These are phyloP conservation scores for Mamestra brassicae DNA, from an alignment of 2,888 invertebrate genomes.

Conservation along the genomic window DNA sequence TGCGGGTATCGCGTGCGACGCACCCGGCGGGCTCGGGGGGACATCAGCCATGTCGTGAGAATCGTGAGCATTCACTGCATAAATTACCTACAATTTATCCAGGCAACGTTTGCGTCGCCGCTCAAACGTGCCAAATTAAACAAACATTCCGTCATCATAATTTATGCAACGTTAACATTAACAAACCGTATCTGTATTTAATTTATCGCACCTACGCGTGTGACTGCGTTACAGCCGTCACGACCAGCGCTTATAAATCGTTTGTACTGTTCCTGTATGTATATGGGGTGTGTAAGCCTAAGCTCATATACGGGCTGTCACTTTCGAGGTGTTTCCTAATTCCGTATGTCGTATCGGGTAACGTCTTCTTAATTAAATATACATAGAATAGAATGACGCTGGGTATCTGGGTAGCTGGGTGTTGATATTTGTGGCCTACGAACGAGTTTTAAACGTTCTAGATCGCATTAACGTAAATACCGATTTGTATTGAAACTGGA, in stretches of 20 bases:
- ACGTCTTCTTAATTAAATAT: slow-evolving; percentile 9
- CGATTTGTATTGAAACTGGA: no score
- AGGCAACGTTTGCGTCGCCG: slow-evolving; percentile 75
- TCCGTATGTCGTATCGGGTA: slow-evolving; percentile 12
- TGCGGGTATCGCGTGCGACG: slow-evolving; percentile 84
- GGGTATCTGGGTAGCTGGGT: neutral
- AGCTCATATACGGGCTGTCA: slow-evolving; percentile 34
- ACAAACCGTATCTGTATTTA: slow-evolving; percentile 65
- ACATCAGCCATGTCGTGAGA: slow-evolving; percentile 83
- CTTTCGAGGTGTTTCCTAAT: slow-evolving; percentile 38
- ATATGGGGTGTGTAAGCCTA: slow-evolving; percentile 10
- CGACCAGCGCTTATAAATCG: slow-evolving; percentile 49
- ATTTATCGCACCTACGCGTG: slow-evolving; percentile 63
- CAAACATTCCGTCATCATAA: slow-evolving; percentile 79
- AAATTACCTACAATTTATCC: slow-evolving; percentile 83
- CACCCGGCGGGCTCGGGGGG: slow-evolving; percentile 68
- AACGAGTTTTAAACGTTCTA: no score
- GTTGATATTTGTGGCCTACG: neutral
- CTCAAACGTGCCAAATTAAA: slow-evolving; percentile 82
- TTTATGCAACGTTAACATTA: slow-evolving; percentile 72
- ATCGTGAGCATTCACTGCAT: slow-evolving; percentile 85
- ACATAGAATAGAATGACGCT: neutral
- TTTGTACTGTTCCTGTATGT: slow-evolving; percentile 24
- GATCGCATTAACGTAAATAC: no score
- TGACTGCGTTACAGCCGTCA: slow-evolving; percentile 49